Base-by-base conservation (phyloP, 1,140 invertebrate species). In the Neodiprion virginianus region DNA sequence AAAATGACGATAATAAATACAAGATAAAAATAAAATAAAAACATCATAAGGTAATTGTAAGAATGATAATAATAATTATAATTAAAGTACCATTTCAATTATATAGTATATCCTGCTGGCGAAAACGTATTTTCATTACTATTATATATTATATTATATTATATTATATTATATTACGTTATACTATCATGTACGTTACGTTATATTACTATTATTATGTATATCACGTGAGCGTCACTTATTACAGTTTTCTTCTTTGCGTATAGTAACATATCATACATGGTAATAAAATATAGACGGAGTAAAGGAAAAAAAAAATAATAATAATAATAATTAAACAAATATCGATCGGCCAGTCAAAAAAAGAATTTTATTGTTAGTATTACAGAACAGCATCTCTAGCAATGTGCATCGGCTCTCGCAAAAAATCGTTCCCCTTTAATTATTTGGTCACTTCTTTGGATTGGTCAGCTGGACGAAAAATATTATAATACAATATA, bases 391-490 rank as follows among this genome's bases (percentile, higher is more conserved):
- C 79, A 83, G 81, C 77, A 79, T 72, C 84, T 84, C 83, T 85
- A 86, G 83, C 78, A 78, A 80, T 77, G 78, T 79, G 81, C 79
- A 86, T 83, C 78, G 73, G 76, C 28, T 40, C 85, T 87, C 83
- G 82, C 86, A 83, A 61, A 83, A 81, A 79, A 86, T 84, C 81
- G 77, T 84, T 86, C 80, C 80, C 84, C 69, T 79, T 74, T 23
- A 79, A 83, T 83, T 88, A 88, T 88, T 88, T 88, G 87, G 86
- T 88, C 87, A 83, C 80, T 85, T 88, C 87, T 88, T 88, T 88
- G 87, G 87, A 88, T 88, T 88, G 82, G 87, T 88, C 87, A 84
- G 86, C 87, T 88, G 87, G 87, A 88, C 86, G 80, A 86, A 85
- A 86, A 84, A 61, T 40, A 17, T 14, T 14, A 61, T 61, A 14